phyloP scores from a whole-genome alignment of 2,797 vertebrate genomes.

The Toxotes lorentzi region DNA sequence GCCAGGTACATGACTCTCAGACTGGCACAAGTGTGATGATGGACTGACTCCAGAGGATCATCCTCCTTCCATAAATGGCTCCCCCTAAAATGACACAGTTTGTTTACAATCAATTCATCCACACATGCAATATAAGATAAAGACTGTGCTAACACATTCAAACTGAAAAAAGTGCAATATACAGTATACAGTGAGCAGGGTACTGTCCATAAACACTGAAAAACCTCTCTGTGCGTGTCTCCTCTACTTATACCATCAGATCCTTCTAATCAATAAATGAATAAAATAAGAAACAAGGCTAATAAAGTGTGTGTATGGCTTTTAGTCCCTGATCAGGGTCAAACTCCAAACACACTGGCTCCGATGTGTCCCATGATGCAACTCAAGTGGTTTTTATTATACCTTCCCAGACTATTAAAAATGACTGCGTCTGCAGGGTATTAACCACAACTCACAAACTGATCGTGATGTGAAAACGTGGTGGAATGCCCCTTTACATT shows the following conservation, averaged over 20 bases:
- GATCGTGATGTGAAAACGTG: neutral
- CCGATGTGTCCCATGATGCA: neutral
- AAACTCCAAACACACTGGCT: neutral
- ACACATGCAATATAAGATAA: neutral
- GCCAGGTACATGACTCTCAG: neutral
- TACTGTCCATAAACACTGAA: no score
- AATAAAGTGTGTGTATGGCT: no score
- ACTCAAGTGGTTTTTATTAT: neutral
- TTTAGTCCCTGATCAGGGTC: no score
- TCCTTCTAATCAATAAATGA: no score
- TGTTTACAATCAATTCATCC: neutral
- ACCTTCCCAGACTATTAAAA: neutral
- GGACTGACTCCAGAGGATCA: slow-evolving; percentile 11
- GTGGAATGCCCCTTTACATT: neutral
- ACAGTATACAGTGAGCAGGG: no score
- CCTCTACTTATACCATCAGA: neutral
- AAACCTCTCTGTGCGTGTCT: no score
- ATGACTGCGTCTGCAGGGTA: neutral
- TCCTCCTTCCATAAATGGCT: no score
- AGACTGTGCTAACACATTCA: neutral
- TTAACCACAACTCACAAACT: no score
- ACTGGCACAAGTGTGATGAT: slow-evolving; percentile 1
- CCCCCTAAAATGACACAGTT: neutral
- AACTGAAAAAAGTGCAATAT: neutral
- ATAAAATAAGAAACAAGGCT: neutral